These are phyloP conservation scores for Eptatretus atami DNA, from an alignment of 2,797 vertebrate species.

Conservation along the genomic window DNA sequence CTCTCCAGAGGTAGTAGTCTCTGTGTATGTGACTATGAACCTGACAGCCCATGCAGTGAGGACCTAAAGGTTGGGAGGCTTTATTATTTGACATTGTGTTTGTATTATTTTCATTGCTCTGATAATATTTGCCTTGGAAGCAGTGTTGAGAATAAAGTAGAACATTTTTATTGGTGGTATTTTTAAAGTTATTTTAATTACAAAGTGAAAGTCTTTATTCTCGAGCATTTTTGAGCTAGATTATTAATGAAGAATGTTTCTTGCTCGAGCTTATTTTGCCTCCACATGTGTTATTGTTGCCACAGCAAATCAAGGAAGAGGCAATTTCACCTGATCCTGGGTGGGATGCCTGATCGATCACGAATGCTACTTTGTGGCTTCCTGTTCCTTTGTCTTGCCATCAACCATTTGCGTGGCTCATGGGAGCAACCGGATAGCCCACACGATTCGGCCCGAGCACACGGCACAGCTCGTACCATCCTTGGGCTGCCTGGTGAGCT, in stretches of 20 bases:
- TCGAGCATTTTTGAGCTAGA: too few relatives aligned
- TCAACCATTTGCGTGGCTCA: slow-evolving; percentile 47
- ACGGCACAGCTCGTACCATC: slow-evolving; percentile 20
- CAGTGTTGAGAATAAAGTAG: too few relatives aligned
- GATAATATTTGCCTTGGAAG: too few relatives aligned
- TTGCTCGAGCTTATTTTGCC: too few relatives aligned
- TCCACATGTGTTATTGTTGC: too few relatives aligned
- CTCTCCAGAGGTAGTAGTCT: slow-evolving; percentile 44
- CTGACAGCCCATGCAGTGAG: slow-evolving; percentile 46
- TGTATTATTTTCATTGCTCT: too few relatives aligned
- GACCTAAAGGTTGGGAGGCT: slow-evolving; percentile 34
- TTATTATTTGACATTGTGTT: too few relatives aligned
- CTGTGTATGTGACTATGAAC: slow-evolving; percentile 59
- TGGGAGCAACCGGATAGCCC: slow-evolving; percentile 18
- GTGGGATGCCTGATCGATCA: slow-evolving; percentile 69
- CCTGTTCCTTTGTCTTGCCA: slow-evolving; percentile 66
- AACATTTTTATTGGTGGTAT: too few relatives aligned
- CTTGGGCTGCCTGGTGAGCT: slow-evolving; percentile 16
- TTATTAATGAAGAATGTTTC: too few relatives aligned
- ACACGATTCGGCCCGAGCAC: slow-evolving; percentile 8
- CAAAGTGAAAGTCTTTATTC: too few relatives aligned
- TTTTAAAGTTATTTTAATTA: too few relatives aligned
- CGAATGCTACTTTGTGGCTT: slow-evolving; percentile 61
- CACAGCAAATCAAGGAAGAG: slow-evolving; percentile 17
- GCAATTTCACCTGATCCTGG: slow-evolving; percentile 22